Evolutionary conservation across 2,113 vertebrate genomes (phyloP).

Genomic region (Cinclus cinclus): DNA sequence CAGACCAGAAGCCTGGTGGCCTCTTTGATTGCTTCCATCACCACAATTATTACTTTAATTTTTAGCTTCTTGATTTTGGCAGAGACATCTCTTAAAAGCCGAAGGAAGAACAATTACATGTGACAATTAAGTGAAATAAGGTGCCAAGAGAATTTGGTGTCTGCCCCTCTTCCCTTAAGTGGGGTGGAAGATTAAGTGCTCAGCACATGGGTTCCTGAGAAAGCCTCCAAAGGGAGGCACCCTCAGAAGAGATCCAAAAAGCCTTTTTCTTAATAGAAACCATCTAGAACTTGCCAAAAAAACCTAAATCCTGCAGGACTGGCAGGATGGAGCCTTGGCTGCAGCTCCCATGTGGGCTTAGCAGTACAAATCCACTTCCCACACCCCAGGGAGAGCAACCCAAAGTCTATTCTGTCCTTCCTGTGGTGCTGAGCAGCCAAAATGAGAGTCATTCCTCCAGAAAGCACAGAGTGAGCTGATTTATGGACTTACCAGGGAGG

Average conservation of each 20-base stretch:
- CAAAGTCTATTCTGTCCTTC: background rate
- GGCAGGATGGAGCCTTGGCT: background rate
- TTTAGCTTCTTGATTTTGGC: constrained; percentile 23
- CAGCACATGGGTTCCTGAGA: background rate
- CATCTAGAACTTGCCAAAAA: background rate
- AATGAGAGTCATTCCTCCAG: background rate
- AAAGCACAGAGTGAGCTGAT: background rate
- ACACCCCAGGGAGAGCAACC: background rate
- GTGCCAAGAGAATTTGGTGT: background rate
- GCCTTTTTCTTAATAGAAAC: constrained; percentile 11
- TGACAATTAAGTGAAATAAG: background rate
- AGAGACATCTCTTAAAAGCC: background rate
- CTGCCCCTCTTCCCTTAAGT: constrained; percentile 1
- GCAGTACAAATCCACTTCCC: background rate
- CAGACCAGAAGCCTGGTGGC: background rate
- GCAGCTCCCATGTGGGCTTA: background rate
- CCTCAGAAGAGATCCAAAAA: background rate
- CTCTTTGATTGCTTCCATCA: constrained; percentile 9
- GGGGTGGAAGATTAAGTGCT: background rate
- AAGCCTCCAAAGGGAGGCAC: background rate
- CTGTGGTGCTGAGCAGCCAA: background rate
- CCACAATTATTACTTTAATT: background rate
- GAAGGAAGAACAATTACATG: background rate
- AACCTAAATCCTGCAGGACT: background rate
- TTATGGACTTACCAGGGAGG: background rate